phyloP scores from a whole-genome alignment of 2,888 invertebrate genomes.

The Lasius platythorax region DNA sequence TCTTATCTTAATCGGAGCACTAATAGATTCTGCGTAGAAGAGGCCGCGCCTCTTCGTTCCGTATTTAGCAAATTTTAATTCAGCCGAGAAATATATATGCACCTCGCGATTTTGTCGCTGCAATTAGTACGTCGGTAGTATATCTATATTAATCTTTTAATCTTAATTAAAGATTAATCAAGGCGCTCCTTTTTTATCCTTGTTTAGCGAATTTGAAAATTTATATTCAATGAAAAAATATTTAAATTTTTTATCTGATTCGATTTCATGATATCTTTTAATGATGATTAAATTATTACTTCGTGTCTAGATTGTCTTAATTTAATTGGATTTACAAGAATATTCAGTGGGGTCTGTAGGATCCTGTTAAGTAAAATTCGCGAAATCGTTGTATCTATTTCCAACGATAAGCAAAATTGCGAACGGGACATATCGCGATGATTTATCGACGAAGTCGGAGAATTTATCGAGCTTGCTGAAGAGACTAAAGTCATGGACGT shows the following conservation, averaged over 20 bases:
- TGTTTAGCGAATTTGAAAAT: background rate
- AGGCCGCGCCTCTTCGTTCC: background rate
- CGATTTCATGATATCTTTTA: background rate
- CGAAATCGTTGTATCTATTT: background rate
- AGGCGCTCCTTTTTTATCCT: background rate
- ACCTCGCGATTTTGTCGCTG: background rate
- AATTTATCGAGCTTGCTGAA: background rate
- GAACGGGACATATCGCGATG: background rate
- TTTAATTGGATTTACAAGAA: background rate
- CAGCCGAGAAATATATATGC: background rate
- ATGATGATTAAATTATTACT: background rate
- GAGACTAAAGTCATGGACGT: background rate
- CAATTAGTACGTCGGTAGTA: background rate
- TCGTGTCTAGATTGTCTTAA: background rate
- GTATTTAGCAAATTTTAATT: background rate
- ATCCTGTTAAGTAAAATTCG: background rate
- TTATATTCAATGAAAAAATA: background rate
- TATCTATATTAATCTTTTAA: background rate
- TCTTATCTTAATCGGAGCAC: background rate
- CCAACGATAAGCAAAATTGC: slow-evolving; percentile 8
- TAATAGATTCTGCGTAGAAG: background rate
- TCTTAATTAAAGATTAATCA: background rate
- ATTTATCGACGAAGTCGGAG: slow-evolving; percentile 34
- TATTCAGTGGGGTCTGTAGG: background rate
- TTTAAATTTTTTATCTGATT: background rate